phyloP scores from a whole-genome alignment of 1,140 invertebrate genomes.

The Pseudomyrmex concolor region DNA sequence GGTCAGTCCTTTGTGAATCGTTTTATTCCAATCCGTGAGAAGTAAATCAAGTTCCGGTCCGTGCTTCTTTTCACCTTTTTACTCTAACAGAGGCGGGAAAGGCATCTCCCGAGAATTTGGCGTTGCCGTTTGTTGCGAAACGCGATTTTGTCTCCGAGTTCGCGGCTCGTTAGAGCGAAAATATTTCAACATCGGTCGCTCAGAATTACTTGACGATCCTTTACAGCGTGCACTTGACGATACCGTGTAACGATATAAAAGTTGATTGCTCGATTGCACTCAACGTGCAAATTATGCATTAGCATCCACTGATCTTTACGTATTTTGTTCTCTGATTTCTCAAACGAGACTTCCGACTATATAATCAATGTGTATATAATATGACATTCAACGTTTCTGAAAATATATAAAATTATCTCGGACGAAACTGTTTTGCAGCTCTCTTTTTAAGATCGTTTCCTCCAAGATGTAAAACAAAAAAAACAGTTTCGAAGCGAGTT shows the following conservation, averaged over 20 bases:
- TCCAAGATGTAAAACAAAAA: too few relatives aligned
- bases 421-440: too few relatives aligned
- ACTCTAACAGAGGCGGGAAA: constrained; percentile 32
- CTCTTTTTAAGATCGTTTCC: too few relatives aligned
- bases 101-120: constrained; percentile 47
- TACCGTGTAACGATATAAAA: constrained; percentile 34
- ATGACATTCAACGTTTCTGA: too few relatives aligned
- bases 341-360: neutral
- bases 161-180: constrained; percentile 49
- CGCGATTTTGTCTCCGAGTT: constrained; percentile 33
- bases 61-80: constrained; percentile 35
- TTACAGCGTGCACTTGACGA: constrained; percentile 25
- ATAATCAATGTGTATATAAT: neutral
- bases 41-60: constrained; percentile 35
- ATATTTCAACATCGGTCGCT: constrained; percentile 48
- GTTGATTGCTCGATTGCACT: constrained; percentile 37
- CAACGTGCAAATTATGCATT: constrained; percentile 44
- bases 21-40: constrained; percentile 28
- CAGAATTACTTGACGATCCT: constrained; percentile 37
- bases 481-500: too few relatives aligned
- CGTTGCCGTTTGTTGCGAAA: constrained; percentile 40
- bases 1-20: constrained; percentile 34
- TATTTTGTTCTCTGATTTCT: neutral
- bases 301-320: constrained; percentile 4
- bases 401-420: too few relatives aligned